These are phyloP conservation scores for Chromoteleia sp. DNA, from an alignment of 2,888 invertebrate genomes.

Conservation along the genomic window DNA sequence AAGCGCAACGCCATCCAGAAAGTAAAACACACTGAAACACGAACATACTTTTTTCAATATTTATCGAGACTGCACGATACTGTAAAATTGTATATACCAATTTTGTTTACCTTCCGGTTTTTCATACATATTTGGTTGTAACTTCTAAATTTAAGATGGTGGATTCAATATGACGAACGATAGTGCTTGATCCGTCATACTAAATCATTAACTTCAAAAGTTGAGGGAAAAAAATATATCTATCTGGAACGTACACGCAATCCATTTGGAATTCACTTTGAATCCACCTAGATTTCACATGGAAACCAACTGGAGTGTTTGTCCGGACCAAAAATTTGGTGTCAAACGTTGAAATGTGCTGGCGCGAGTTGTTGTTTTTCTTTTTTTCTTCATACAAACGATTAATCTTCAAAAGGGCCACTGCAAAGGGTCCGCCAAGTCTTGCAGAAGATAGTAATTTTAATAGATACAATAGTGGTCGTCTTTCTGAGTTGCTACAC, in stretches of 20 bases:
- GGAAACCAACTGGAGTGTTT: slow-evolving; percentile 17
- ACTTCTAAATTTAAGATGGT: slow-evolving; percentile 1
- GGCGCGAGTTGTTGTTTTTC: neutral
- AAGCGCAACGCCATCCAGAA: no score
- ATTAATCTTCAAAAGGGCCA: slow-evolving; percentile 3
- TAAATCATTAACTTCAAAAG: neutral
- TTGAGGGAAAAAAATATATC: no score
- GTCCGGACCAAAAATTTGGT: slow-evolving; percentile 16
- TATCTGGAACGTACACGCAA: neutral
- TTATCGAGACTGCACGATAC: no score
- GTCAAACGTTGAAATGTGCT: slow-evolving; percentile 14
- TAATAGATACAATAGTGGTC: slow-evolving; percentile 68
- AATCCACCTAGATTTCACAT: slow-evolving; percentile 22
- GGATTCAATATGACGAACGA: neutral
- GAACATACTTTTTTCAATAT: no score
- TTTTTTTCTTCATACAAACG: neutral
- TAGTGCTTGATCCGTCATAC: neutral
- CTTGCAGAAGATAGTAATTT: slow-evolving; percentile 18
- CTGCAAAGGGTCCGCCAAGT: slow-evolving; percentile 5
- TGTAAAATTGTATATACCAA: neutral
- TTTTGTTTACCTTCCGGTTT: neutral
- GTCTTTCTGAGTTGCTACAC: slow-evolving; percentile 65
- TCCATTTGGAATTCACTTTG: slow-evolving; percentile 10
- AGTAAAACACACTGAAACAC: no score
- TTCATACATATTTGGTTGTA: no score